These are phyloP conservation scores for Odontomachus brunneus DNA, from an alignment of 1,140 invertebrate species.

Conservation along the genomic window DNA sequence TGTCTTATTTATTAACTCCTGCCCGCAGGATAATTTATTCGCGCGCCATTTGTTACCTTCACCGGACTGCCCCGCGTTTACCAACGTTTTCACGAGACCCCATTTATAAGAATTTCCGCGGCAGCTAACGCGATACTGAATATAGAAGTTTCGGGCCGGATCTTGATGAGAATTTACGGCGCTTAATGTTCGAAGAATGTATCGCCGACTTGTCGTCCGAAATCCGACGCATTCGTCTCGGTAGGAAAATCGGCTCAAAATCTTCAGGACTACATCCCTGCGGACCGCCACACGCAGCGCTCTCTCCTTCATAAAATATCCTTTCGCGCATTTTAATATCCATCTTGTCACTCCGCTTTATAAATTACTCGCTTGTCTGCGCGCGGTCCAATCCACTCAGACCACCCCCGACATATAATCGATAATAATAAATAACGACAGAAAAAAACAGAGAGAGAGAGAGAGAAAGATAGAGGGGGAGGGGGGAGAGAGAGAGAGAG, in stretches of 20 bases:
- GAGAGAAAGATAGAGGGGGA: too few species aligned
- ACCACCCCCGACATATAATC: neutral
- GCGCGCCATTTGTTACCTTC: too few species aligned
- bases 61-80: too few species aligned
- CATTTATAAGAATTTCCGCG: constrained; percentile 6
- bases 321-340: neutral
- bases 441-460: neutral
- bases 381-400: neutral
- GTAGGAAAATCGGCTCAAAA: neutral
- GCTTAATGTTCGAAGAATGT: neutral
- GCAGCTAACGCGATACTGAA: neutral
- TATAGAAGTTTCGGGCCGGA: neutral
- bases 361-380: constrained; percentile 10
- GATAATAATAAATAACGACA: constrained; percentile 1
- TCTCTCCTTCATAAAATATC: neutral
- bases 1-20: too few species aligned
- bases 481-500: too few species aligned
- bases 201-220: neutral
- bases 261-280: constrained; percentile 6
- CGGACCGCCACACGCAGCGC: neutral
- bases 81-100: neutral
- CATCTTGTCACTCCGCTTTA: neutral
- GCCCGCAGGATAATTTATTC: too few species aligned
- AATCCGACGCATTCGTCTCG: neutral
- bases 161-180: neutral